These are phyloP conservation scores for Sinhomidia bicolor DNA, from an alignment of 2,888 invertebrate genomes.

Conservation along the genomic window DNA sequence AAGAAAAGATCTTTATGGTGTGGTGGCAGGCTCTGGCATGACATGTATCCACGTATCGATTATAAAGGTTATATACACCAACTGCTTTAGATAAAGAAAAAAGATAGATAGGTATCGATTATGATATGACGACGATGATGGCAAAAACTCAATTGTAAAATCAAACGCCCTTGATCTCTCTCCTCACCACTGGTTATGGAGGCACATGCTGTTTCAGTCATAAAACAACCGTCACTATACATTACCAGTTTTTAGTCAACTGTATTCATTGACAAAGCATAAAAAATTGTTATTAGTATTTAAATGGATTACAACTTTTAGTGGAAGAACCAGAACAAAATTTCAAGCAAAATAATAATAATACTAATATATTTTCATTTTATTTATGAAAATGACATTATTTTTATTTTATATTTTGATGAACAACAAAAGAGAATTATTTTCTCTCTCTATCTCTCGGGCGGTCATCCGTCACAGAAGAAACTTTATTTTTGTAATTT, in stretches of 20 bases:
- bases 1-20: constrained; percentile 58
- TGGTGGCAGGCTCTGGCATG: neutral
- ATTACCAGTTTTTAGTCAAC: neutral
- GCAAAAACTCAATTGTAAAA: constrained; percentile 50
- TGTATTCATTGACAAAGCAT: neutral
- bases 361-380: constrained; percentile 53
- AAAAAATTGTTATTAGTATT: no score
- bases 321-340: neutral
- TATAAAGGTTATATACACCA: constrained; percentile 2
- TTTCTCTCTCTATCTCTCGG: neutral
- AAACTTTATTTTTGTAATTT: no score
- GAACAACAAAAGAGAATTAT: neutral
- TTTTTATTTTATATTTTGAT: neutral
- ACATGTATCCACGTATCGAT: neutral
- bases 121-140: constrained; percentile 18
- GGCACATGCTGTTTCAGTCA: constrained; percentile 46
- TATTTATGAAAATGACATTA: constrained; percentile 31
- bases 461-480: no score
- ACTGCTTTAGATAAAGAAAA: neutral
- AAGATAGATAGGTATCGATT: constrained; percentile 31
- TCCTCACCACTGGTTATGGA: constrained; percentile 24
- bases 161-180: constrained; percentile 72
- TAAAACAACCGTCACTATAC: neutral
- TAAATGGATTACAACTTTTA: neutral
- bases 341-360: neutral